These are phyloP conservation scores for Hydroisotoma schaefferi DNA, from an alignment of 2,888 invertebrate species.

Conservation along the genomic window DNA sequence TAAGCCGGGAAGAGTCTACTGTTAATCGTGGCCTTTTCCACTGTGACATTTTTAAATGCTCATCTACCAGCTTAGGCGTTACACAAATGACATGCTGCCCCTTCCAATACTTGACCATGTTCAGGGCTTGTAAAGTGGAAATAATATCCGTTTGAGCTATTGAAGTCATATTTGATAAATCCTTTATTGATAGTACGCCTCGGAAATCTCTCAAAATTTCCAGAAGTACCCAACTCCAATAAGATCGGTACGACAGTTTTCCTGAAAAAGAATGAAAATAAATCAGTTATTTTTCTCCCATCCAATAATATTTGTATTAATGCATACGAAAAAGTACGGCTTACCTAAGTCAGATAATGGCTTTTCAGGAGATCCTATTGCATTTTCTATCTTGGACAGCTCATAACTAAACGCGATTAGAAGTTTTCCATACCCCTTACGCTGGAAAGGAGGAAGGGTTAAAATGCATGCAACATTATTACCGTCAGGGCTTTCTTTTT, in stretches of 20 bases:
- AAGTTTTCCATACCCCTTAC: conserved; percentile 94
- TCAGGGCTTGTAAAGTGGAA: conserved; percentile 90
- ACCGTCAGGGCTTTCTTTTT: conserved; percentile 93
- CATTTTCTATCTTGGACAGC: conserved; percentile 74
- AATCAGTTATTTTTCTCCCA: too few species aligned
- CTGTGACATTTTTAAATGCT: conserved; percentile 80
- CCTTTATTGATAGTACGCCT: conserved; percentile 57
- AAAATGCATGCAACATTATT: conserved; percentile 99
- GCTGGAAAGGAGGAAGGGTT: conserved; percentile 91
- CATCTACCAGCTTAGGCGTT: conserved; percentile 91
- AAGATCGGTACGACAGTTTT: conserved; percentile 95
- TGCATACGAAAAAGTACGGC: not conserved
- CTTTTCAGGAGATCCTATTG: conserved; percentile 98
- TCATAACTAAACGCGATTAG: conserved; percentile 99
- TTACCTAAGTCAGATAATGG: conserved; percentile 92
- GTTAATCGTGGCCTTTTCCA: conserved; percentile 71
- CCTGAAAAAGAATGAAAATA: too few species aligned
- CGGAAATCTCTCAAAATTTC: conserved; percentile 85
- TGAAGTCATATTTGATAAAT: conserved; percentile 44
- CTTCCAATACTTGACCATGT: conserved; percentile 99
- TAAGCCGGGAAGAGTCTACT: conserved; percentile 80
- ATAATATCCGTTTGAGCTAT: conserved; percentile 70
- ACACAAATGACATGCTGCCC: conserved; percentile 95
- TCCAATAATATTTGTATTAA: not conserved
- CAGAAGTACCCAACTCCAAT: conserved; percentile 96